Evolutionary conservation across 2,113 vertebrate genomes (phyloP).

Genomic region (Ciconia stormi): DNA sequence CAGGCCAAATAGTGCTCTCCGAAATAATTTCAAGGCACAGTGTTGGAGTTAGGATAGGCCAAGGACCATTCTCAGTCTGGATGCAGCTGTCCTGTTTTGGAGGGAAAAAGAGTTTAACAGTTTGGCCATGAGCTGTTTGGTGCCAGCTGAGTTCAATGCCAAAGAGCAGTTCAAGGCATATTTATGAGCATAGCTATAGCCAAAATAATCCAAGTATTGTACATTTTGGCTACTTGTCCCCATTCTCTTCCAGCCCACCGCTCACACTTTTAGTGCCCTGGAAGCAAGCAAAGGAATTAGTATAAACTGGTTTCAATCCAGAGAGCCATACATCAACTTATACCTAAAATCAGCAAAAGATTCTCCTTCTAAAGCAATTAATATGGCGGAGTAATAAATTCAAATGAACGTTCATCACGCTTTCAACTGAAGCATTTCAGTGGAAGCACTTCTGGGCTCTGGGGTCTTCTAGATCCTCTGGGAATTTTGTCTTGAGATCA

Average conservation of each 20-base stretch:
- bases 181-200: background rate
- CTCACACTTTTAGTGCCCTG: background rate
- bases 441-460: background rate
- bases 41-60: background rate
- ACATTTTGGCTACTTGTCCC: background rate
- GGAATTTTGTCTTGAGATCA: background rate
- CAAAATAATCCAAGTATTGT: conserved; percentile 26
- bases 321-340: background rate
- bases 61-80: background rate
- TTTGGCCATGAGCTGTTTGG: background rate
- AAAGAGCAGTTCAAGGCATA: background rate
- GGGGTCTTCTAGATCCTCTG: background rate
- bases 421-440: background rate
- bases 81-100: background rate
- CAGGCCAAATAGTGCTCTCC: background rate
- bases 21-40: background rate
- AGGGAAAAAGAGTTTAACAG: background rate
- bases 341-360: background rate
- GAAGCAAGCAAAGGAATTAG: background rate
- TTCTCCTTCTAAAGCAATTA: background rate
- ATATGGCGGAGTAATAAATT: background rate
- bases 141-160: background rate
- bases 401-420: background rate
- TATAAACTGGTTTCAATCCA: background rate
- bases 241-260: background rate